Conservation (phyloP, 1,140 invertebrate species). For the Pseudomyrmex cubaensis region DNA sequence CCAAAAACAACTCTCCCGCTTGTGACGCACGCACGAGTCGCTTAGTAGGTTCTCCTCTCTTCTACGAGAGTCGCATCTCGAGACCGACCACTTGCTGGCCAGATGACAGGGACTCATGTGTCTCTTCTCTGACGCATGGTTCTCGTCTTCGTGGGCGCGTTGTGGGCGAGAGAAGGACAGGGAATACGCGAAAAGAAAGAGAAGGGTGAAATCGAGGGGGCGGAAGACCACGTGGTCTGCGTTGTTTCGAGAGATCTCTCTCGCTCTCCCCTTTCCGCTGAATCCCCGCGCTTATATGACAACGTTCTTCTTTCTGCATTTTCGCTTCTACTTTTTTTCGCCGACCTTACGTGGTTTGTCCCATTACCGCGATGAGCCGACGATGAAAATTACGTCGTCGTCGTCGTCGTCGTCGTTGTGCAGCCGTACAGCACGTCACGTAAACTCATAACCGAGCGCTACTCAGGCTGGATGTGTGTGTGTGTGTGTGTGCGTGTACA, state of each 20-base stretch:
- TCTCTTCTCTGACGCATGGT: conserved; percentile 66
- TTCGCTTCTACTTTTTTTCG: conserved; percentile 38
- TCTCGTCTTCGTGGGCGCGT: conserved; percentile 29
- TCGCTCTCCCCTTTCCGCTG: conserved; percentile 25
- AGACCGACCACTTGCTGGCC: conserved; percentile 73
- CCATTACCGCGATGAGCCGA: conserved; percentile 70
- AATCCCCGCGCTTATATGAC: conserved; percentile 10
- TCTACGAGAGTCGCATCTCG: conserved; percentile 48
- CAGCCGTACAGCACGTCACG: conserved; percentile 22
- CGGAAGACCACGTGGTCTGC: conserved; percentile 64
- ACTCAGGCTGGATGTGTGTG: background rate
- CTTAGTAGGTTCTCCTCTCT: conserved; percentile 64
- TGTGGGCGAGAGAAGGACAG: background rate
- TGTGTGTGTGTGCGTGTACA: background rate
- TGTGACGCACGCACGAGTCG: conserved; percentile 70
- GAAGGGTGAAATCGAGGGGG: background rate
- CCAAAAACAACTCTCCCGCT: conserved; percentile 56
- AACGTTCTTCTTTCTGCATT: conserved; percentile 37
- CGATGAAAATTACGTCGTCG: conserved; percentile 69
- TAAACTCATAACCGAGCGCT: conserved; percentile 59
- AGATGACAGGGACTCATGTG: conserved; percentile 73
- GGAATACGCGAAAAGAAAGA: background rate
- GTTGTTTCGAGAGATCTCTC: conserved; percentile 53
- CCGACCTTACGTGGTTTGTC: conserved; percentile 53
- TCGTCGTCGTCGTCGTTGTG: conserved; percentile 22